Conservation (phyloP, 2,888 invertebrate species). For the Odontocerum albicorne region DNA sequence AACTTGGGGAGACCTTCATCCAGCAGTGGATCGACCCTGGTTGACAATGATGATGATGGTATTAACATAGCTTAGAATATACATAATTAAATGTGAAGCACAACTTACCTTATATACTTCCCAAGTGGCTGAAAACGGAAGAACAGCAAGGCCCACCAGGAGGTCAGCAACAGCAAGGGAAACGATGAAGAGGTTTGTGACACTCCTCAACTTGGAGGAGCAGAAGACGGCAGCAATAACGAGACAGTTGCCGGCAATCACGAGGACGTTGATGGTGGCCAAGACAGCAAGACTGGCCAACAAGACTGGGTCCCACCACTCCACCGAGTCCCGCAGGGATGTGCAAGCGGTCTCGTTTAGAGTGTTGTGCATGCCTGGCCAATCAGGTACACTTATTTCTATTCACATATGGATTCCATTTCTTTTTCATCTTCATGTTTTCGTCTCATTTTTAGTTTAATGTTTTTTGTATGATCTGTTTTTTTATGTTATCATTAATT, state of each 20-base stretch:
- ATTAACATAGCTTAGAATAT: too few species aligned
- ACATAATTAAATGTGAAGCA: not conserved
- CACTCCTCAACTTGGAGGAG: constrained; percentile 88
- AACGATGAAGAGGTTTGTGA: constrained; percentile 96
- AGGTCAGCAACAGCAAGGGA: constrained; percentile 95
- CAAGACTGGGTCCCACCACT: constrained; percentile 80
- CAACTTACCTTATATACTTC: constrained; percentile 82
- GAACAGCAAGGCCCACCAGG: constrained; percentile 90
- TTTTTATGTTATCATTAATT: too few species aligned
- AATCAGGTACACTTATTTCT: too few species aligned
- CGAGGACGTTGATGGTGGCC: constrained; percentile 83
- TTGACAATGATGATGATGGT: too few species aligned
- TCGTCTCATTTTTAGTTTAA: too few species aligned
- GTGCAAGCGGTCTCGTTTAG: constrained; percentile 83
- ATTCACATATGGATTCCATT: too few species aligned
- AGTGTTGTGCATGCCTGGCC: constrained; percentile 64
- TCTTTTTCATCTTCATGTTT: too few species aligned
- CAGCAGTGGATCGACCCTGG: too few species aligned
- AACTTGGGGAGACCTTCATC: too few species aligned
- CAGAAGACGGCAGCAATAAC: constrained; percentile 92
- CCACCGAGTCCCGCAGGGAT: constrained; percentile 76
- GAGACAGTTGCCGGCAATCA: constrained; percentile 86
- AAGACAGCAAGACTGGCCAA: constrained; percentile 76
- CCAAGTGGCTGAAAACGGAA: constrained; percentile 95
- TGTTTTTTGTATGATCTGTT: too few species aligned